Conservation (phyloP, 2,888 invertebrate genomes). For the Lochmaea crataegi region DNA sequence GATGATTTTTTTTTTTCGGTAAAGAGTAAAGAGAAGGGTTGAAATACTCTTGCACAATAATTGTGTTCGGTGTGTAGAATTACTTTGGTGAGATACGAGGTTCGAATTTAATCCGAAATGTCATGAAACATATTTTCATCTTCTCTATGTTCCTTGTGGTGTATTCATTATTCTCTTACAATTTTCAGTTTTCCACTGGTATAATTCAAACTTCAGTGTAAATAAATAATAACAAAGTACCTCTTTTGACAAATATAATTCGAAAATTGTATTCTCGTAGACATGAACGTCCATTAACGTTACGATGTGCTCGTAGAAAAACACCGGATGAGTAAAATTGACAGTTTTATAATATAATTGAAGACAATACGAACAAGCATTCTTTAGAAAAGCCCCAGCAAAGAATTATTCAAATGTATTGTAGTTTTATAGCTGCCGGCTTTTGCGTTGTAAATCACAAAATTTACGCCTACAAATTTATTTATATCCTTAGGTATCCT, state of each 20-base stretch:
- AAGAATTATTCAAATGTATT: slow-evolving; percentile 21
- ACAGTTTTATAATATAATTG: slow-evolving; percentile 15
- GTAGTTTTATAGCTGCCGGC: slow-evolving; percentile 22
- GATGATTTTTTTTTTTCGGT: slow-evolving; percentile 13
- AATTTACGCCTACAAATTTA: slow-evolving; percentile 34
- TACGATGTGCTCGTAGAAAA: background rate
- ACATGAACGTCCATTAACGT: background rate
- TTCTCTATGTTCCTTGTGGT: no score
- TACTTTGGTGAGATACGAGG: background rate
- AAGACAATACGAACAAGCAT: background rate
- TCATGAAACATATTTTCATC: background rate
- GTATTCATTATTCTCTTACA: no score
- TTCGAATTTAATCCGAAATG: background rate
- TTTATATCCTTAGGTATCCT: slow-evolving; percentile 26
- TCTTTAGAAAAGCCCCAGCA: background rate
- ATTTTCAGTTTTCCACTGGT: no score
- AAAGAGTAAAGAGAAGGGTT: slow-evolving; percentile 7
- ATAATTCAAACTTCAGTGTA: no score
- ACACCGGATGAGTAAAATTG: background rate
- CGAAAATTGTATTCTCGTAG: background rate
- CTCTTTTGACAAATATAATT: background rate
- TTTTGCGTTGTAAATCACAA: slow-evolving; percentile 25
- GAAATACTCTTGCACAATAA: background rate
- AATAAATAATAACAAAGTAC: background rate
- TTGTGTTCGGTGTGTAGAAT: background rate